Conservation (phyloP, 1,140 invertebrate species). For the Forficula auricularia region DNA sequence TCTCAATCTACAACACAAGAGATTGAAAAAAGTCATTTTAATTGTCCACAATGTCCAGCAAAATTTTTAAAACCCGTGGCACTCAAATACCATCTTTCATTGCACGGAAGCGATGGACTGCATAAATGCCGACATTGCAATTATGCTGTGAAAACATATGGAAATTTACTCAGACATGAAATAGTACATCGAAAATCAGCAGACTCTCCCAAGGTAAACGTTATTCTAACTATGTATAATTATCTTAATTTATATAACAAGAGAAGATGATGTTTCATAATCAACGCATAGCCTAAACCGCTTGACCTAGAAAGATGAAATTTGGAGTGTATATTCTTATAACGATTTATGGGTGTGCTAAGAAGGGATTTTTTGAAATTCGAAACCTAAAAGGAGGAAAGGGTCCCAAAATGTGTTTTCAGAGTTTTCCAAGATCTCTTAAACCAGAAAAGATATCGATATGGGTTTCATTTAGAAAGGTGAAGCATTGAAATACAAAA, state of each 20-base stretch:
- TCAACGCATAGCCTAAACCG: too few species aligned
- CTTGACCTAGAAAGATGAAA: too few species aligned
- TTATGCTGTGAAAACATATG: conserved; percentile 60
- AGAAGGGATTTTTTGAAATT: too few species aligned
- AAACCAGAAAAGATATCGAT: too few species aligned
- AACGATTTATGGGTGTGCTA: too few species aligned
- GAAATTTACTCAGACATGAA: conserved; percentile 58
- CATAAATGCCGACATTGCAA: conserved; percentile 67
- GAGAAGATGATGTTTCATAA: background rate
- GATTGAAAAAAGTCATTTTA: conserved; percentile 23
- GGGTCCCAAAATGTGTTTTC: too few species aligned
- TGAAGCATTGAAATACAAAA: too few species aligned
- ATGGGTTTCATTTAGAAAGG: too few species aligned
- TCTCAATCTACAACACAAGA: conserved; percentile 18
- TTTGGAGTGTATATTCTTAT: too few species aligned
- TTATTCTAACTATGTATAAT: conserved; percentile 4
- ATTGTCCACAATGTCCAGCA: conserved; percentile 36
- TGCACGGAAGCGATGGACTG: conserved; percentile 47
- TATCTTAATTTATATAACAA: background rate
- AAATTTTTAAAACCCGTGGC: conserved; percentile 48
- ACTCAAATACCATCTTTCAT: conserved; percentile 49
- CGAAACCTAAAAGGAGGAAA: too few species aligned
- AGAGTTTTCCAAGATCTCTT: too few species aligned
- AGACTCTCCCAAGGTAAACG: background rate
- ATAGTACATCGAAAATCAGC: conserved; percentile 31